Base-by-base conservation (phyloP, 2,113 vertebrate genomes). In the Corapipo altera region DNA sequence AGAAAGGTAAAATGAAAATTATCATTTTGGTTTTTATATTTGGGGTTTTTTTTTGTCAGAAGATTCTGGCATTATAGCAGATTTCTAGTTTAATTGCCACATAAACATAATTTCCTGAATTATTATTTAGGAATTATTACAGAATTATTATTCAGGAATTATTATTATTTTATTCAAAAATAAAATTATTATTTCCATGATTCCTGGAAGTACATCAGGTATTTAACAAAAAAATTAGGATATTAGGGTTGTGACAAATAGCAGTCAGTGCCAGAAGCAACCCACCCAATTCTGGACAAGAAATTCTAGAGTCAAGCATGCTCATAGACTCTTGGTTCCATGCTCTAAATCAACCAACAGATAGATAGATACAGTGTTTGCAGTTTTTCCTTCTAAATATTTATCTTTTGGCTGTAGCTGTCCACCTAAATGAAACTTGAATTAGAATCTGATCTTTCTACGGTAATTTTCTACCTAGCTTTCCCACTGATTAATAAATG, bases 31-130 rank as follows among this genome's bases (percentile, higher is more conserved):
- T 8, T 5, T 58, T 57, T 21, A 62, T 3, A 4, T 61, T 44
- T 35, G 11, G 5, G 2, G 2, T 0, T 2, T 76, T 37, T 41
- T 80, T 49, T 49, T 12, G 9, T 74, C 15, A 54, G 28, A 83
- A 58, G 23, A 54, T n/a, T 39, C 3, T 41, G 14, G 1, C 9
- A 48, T 19, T 44, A 5, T 4, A 32, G 22, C 71, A 54, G 6
- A 71, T 35, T 74, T 2, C 12, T 71, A 62, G 46, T 44, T 24
- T 37, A 10, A 67, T 78, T 90, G 11, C 24, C 44, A 2, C 26
- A 37, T 43, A 64, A 69, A n/a, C 4, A 23, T 39, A 30, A 81
- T 33, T 51, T 71, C 20, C 65, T 64, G 55, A 27, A 30, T 39
- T 39, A 62, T 28, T 62, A 62, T 62, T 62, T 62, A 28, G 26